Evolutionary conservation across 2,888 invertebrate species (phyloP).

Genomic region (Teleogryllus oceanicus): DNA sequence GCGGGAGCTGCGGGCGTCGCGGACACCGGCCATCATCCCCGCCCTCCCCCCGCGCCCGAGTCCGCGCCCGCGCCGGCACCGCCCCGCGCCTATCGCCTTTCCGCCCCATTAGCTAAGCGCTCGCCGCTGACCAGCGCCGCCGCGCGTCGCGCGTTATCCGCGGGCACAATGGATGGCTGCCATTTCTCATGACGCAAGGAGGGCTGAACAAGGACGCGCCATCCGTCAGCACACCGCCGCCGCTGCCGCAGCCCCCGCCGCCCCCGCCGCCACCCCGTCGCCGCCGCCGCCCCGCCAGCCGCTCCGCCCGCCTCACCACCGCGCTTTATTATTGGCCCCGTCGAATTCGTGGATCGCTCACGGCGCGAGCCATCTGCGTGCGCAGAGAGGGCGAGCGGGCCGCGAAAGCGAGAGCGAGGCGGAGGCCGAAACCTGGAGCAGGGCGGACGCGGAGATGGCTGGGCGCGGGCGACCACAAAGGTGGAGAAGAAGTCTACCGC

Average conservation of each 20-base stretch:
- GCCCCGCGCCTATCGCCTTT: slow-evolving; percentile 49
- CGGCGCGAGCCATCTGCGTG: not conserved
- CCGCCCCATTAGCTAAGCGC: slow-evolving; percentile 47
- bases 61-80: not conserved
- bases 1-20: slow-evolving; percentile 38
- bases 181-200: slow-evolving; percentile 24
- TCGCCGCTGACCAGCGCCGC: slow-evolving; percentile 11
- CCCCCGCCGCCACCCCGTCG: not conserved
- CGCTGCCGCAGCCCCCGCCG: not conserved
- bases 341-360: not conserved
- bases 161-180: slow-evolving; percentile 21
- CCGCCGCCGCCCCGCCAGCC: not conserved
- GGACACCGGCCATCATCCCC: not conserved
- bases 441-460: too few species aligned
- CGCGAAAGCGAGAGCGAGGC: too few species aligned
- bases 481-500: too few species aligned
- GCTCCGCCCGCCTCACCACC: not conserved
- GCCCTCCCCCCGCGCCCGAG: not conserved
- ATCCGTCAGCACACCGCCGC: not conserved
- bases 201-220: not conserved
- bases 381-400: not conserved
- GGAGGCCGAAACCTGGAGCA: too few species aligned
- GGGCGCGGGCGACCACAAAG: too few species aligned
- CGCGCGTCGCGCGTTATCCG: not conserved
- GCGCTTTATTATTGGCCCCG: slow-evolving; percentile 1